Conservation (phyloP, 2,797 vertebrate genomes). For the Clarias platycephalus region DNA sequence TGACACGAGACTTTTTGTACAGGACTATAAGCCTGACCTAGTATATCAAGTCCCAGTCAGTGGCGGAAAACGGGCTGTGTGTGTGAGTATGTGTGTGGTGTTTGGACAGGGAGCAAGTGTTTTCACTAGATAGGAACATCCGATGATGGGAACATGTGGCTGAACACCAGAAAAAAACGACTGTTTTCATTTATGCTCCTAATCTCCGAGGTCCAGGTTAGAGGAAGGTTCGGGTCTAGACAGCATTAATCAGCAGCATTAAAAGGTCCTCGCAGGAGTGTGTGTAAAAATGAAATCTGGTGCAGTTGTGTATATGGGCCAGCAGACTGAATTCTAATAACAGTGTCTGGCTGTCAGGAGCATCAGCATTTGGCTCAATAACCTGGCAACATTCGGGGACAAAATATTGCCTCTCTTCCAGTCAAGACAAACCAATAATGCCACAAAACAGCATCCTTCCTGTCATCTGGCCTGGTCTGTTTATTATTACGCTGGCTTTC, state of each 20-base stretch:
- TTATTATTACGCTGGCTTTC: not conserved
- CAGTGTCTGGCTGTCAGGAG: not conserved
- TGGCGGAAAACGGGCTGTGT: slow-evolving; percentile 59
- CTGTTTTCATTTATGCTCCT: not conserved
- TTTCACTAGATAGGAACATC: slow-evolving; percentile 1
- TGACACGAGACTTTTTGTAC: too few species aligned
- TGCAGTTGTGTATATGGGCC: slow-evolving; percentile 25
- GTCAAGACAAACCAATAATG: slow-evolving; percentile 21
- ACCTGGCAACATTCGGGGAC: slow-evolving; percentile 12
- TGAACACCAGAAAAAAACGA: not conserved
- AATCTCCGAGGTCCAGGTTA: not conserved
- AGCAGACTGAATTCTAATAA: slow-evolving; percentile 17
- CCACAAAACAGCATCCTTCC: slow-evolving; percentile 14
- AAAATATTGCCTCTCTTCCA: slow-evolving; percentile 20
- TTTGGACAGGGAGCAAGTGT: not conserved
- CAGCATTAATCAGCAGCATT: not conserved
- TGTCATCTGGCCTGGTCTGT: slow-evolving; percentile 31
- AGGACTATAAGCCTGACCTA: slow-evolving; percentile 46
- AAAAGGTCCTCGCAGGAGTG: not conserved
- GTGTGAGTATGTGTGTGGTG: not conserved
- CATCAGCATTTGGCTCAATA: slow-evolving; percentile 16
- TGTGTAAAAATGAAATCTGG: not conserved
- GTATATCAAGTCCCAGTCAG: slow-evolving; percentile 53
- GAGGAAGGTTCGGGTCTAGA: not conserved
- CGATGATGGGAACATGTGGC: not conserved